Evolutionary conservation across 2,888 invertebrate species (phyloP).

Genomic region (Agrilus biguttatus): DNA sequence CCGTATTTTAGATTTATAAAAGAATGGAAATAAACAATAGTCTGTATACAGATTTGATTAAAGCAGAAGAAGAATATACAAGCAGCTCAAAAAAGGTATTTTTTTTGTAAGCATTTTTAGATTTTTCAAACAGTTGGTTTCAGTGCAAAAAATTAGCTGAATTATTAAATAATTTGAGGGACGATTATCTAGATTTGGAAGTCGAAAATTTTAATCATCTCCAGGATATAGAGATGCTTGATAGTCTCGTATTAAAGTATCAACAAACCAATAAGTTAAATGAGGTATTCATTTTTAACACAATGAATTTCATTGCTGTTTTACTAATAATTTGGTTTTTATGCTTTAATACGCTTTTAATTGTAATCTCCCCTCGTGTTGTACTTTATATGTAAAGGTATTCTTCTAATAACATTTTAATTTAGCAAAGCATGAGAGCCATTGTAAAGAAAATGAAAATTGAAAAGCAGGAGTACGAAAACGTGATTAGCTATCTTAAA

Average conservation of each 20-base stretch:
- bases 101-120: neutral
- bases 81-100: constrained; percentile 7
- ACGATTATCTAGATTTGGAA: constrained; percentile 25
- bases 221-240: constrained; percentile 24
- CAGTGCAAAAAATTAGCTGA: constrained; percentile 11
- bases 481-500: constrained; percentile 20
- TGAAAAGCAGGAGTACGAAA: constrained; percentile 20
- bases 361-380: too few species aligned
- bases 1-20: too few species aligned
- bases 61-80: constrained; percentile 5
- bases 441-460: constrained; percentile 15
- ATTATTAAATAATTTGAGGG: constrained; percentile 17
- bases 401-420: neutral
- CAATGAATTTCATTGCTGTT: neutral
- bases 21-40: constrained; percentile 2
- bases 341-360: too few species aligned
- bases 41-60: constrained; percentile 5
- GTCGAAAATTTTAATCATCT: constrained; percentile 23
- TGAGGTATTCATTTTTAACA: constrained; percentile 17
- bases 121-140: constrained; percentile 1
- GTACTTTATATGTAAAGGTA: neutral
- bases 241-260: constrained; percentile 24
- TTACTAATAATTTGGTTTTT: too few species aligned
- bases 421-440: constrained; percentile 8
- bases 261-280: constrained; percentile 17